Percentiles rank a stretch among this genome's conserved stretches.
phyloP scores from a whole-genome alignment of 2,797 vertebrate species.

The Synaphobranchus kaupii region DNA sequence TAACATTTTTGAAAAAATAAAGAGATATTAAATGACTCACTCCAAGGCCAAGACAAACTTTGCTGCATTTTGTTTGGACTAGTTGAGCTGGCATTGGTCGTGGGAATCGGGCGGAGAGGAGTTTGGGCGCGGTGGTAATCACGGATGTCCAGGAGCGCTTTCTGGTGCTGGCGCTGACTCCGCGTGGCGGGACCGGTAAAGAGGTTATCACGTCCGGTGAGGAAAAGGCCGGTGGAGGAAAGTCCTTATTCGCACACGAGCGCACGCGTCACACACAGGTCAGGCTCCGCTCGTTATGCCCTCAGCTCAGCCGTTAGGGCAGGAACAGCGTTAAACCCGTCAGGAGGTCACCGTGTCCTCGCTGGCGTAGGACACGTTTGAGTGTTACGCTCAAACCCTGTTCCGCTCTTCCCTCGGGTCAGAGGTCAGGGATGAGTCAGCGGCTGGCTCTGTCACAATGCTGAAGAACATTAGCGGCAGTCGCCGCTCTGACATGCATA shows the following conservation, averaged over 20 bases:
- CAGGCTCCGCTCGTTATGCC: background rate
- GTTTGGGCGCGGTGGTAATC: background rate
- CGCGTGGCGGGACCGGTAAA: background rate
- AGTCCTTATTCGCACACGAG: background rate
- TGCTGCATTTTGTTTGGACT: background rate
- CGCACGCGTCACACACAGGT: background rate
- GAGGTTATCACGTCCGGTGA: background rate
- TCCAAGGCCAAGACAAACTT: background rate
- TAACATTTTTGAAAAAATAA: background rate
- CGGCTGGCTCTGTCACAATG: background rate
- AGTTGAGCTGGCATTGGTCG: background rate
- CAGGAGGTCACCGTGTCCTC: background rate
- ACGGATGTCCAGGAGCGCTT: background rate
- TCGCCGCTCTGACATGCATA: background rate
- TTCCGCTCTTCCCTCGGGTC: background rate
- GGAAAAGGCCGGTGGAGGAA: background rate
- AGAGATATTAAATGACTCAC: background rate
- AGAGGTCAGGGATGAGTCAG: background rate
- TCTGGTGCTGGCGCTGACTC: background rate
- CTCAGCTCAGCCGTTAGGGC: background rate
- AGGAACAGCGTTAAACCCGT: background rate
- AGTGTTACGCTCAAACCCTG: background rate
- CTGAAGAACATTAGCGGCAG: background rate
- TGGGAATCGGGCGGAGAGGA: background rate
- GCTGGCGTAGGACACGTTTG: background rate